Percentiles rank a stretch among this genome's conserved stretches.
Conservation (phyloP, 1,140 invertebrate species). For the Atta cephalotes region DNA sequence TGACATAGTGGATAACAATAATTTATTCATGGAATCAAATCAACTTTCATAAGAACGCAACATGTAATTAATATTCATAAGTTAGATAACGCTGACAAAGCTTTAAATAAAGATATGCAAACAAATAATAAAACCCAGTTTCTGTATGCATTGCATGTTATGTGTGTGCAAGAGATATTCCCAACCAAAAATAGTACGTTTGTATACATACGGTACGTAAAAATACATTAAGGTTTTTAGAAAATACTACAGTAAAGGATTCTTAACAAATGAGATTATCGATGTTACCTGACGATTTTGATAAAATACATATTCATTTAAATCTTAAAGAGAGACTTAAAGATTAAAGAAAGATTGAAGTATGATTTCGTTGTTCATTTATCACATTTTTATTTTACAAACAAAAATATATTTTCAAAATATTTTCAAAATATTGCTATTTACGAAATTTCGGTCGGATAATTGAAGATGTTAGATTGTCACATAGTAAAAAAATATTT, state of each 20-base stretch:
- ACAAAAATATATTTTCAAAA: neutral
- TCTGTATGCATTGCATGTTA: neutral
- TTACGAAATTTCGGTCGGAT: neutral
- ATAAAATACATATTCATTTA: neutral
- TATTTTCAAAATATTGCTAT: neutral
- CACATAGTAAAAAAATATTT: too few relatives aligned
- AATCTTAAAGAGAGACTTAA: constrained; percentile 1
- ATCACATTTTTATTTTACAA: neutral
- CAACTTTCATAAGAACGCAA: constrained; percentile 33
- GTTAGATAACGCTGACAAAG: neutral
- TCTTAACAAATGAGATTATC: neutral
- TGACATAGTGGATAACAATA: neutral
- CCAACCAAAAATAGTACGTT: neutral
- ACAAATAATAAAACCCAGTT: constrained; percentile 14
- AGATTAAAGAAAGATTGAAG: neutral
- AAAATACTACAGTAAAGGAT: neutral
- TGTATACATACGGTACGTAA: neutral
- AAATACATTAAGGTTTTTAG: neutral
- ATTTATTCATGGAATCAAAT: constrained; percentile 40
- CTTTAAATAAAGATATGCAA: constrained; percentile 41
- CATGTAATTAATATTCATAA: constrained; percentile 34
- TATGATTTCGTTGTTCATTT: neutral
- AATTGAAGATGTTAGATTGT: neutral
- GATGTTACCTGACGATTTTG: neutral
- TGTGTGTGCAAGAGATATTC: neutral